Conservation (phyloP, 2,797 vertebrate genomes). For the Pampus argenteus region DNA sequence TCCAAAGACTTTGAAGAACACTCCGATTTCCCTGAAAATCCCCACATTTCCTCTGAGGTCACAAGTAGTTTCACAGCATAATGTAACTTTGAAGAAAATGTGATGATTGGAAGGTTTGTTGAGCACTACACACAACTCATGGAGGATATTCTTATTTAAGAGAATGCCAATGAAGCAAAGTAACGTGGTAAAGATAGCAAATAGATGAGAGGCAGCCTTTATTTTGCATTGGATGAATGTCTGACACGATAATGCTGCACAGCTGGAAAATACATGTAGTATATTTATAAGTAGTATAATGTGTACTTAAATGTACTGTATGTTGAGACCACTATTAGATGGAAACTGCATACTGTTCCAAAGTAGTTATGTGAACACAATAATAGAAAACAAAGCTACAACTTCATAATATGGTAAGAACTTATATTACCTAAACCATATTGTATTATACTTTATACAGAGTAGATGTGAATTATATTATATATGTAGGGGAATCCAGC, state of each 20-base stretch:
- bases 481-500: not conserved
- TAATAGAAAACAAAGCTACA: not conserved
- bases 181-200: not conserved
- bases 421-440: not conserved
- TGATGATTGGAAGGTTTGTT: not conserved
- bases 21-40: not conserved
- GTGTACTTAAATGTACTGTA: not conserved
- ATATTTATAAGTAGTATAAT: not conserved
- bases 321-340: not conserved
- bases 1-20: not conserved
- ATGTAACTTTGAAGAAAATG: not conserved
- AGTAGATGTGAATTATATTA: not conserved
- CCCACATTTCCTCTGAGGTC: no score
- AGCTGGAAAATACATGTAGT: not conserved
- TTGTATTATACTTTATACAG: not conserved
- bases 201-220: not conserved
- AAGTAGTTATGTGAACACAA: not conserved
- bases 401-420: not conserved
- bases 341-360: not conserved
- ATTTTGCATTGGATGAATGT: not conserved
- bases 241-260: constrained; percentile 15
- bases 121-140: not conserved
- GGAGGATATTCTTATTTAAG: not conserved
- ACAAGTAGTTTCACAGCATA: not conserved
- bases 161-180: not conserved